Evolutionary conservation across 64 coral and sea anemone species (phyloP).

Genomic region (Catalaphyllia jardinei): DNA sequence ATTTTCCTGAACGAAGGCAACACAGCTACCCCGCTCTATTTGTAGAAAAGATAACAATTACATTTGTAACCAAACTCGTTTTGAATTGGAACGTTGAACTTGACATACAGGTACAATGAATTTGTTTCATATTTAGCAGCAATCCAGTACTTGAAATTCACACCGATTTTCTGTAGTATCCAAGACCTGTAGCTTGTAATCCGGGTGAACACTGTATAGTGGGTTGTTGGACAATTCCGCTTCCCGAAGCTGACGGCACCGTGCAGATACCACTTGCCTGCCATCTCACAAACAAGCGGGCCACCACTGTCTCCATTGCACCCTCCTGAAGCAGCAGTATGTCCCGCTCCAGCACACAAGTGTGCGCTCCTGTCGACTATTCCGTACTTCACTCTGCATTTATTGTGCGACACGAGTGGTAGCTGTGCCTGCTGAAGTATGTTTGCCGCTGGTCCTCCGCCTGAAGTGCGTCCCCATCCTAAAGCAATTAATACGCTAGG

Average conservation of each 20-base stretch:
- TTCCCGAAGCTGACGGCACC: conserved; percentile 84
- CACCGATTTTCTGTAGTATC: conserved; percentile 34
- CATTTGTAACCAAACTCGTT: too few species aligned
- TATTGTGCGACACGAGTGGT: conserved; percentile 54
- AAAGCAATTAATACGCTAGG: neutral
- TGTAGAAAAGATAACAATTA: too few species aligned
- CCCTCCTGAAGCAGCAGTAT: conserved; percentile 50
- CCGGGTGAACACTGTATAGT: conserved; percentile 77
- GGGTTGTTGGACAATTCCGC: conserved; percentile 68
- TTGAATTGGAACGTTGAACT: too few species aligned
- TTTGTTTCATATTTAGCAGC: neutral
- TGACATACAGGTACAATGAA: neutral
- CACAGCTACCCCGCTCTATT: neutral
- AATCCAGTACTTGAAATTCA: neutral
- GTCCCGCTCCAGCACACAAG: conserved; percentile 70
- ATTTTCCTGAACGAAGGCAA: neutral
- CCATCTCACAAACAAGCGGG: conserved; percentile 65
- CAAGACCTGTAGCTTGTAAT: conserved; percentile 58
- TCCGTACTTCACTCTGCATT: conserved; percentile 64
- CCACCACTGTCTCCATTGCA: conserved; percentile 75
- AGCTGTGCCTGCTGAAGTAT: conserved; percentile 63
- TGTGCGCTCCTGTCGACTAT: conserved; percentile 45
- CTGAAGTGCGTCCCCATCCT: conserved; percentile 67
- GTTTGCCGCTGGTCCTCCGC: conserved; percentile 23
- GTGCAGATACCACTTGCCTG: conserved; percentile 58